Percentiles rank a stretch among this genome's conserved stretches.
Conservation (phyloP, 2,797 vertebrate genomes). For the Xerus rutilus region DNA sequence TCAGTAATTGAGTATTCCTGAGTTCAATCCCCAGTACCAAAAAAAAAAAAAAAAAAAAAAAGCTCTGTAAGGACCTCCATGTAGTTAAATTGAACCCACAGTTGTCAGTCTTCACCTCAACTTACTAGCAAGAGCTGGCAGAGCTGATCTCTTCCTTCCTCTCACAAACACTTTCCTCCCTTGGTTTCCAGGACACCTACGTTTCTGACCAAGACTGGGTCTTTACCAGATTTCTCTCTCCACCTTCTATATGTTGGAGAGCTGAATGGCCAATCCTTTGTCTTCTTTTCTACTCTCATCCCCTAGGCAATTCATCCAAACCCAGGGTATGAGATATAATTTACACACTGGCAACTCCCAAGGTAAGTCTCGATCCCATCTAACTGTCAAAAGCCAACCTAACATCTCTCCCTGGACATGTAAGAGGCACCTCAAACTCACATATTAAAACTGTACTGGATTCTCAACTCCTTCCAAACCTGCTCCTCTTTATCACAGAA, state of each 20-base stretch:
- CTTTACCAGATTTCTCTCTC: neutral
- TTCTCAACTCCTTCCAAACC: neutral
- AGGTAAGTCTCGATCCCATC: neutral
- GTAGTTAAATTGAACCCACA: neutral
- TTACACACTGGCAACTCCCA: too few relatives aligned
- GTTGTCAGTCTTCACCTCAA: neutral
- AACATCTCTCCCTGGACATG: neutral
- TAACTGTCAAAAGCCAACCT: neutral
- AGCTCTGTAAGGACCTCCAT: too few relatives aligned
- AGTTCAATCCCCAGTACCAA: too few relatives aligned
- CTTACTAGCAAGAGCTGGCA: neutral
- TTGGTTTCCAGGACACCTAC: neutral
- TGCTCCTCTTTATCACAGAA: neutral
- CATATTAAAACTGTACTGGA: neutral
- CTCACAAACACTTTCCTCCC: neutral
- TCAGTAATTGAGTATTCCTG: too few relatives aligned
- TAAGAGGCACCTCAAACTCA: neutral
- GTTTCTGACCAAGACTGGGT: neutral
- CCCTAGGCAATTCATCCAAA: neutral
- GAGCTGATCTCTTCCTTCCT: neutral
- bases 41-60: too few relatives aligned
- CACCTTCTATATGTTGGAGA: neutral
- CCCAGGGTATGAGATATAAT: neutral
- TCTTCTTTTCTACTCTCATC: neutral
- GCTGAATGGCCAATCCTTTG: too few relatives aligned